Conservation (phyloP, 2,797 vertebrate species). For the Coilia nasus region DNA sequence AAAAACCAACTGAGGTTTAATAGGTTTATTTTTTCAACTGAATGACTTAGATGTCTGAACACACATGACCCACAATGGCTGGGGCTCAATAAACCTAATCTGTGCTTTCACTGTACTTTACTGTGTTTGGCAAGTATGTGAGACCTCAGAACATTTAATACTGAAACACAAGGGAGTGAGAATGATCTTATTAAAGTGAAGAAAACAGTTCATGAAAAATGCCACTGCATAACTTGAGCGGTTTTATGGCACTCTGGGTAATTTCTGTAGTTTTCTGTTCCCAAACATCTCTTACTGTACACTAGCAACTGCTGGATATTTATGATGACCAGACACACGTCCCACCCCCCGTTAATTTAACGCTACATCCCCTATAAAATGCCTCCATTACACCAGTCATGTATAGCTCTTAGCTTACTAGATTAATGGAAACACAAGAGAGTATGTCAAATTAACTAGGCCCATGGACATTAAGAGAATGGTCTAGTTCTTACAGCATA, state of each 20-base stretch:
- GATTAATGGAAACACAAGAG: not conserved
- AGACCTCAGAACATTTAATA: not conserved
- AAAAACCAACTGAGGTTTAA: not conserved
- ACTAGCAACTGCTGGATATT: not conserved
- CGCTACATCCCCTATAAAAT: not conserved
- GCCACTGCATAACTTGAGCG: not conserved
- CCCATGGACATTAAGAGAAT: not conserved
- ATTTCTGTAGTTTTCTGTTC: not conserved
- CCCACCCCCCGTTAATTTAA: not conserved
- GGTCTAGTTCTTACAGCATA: not conserved
- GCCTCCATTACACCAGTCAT: not conserved
- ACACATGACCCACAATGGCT: not conserved
- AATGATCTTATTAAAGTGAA: not conserved
- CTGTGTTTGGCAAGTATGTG: not conserved
- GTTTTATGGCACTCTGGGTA: not conserved
- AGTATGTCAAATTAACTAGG: not conserved
- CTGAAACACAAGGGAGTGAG: not conserved
- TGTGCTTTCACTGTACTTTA: not conserved
- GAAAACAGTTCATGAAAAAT: not conserved
- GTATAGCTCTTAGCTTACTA: not conserved
- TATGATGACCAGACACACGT: not conserved
- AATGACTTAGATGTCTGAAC: not conserved
- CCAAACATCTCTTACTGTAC: not conserved
- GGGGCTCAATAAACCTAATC: not conserved
- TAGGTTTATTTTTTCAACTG: not conserved